Evolutionary conservation across 2,888 invertebrate genomes (phyloP), one percentile per base, ranked within the genome.

Genomic region (Leucophora obtusa): DNA sequence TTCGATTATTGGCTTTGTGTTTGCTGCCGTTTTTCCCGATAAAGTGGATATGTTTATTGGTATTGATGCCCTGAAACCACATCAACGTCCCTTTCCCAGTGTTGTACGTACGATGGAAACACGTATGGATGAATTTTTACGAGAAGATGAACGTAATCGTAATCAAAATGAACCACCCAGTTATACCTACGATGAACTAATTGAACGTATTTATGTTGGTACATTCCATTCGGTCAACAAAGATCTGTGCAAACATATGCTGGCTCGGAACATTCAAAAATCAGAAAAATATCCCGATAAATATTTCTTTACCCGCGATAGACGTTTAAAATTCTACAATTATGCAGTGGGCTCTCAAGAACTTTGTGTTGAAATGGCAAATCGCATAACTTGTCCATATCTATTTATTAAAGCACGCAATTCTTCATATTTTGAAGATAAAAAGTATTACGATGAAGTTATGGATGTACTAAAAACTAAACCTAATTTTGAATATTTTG

Each of bases 241-340:
- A 80, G 92, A 94, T 79, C 91, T 91, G 79, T 92, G 93, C 53
- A 91, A 91, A 59, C 90, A 92, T 86, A 86, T 94, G 53, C 83
- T 93, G 69, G 91, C 92, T 54, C 91, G 95, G 65, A 94, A 93
- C 35, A 88, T 92, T 6, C 92, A 92, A 83, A 91, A 91, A 74
- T 93, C 93, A 0, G 90, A 90, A 84, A 87, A 88, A 24, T 91
- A 93, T 84, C 92, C 93, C 2, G 92, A 92, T 71, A 93, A 93
- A 85, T 93, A 92, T 86, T 93, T 91, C 85, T 93, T 94, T 84
- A 92, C 92, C 17, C 91, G 94, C 73, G 96, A 96, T 88, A 92
- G 93, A 0, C 91, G 94, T 80, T 85, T 95, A 11, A 94, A 93
- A 72, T 89, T 86, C 75, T 88, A 88, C 79, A 87, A 92, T 86